phyloP scores from a whole-genome alignment of 2,888 invertebrate species.

The Hypomecis punctinalis region DNA sequence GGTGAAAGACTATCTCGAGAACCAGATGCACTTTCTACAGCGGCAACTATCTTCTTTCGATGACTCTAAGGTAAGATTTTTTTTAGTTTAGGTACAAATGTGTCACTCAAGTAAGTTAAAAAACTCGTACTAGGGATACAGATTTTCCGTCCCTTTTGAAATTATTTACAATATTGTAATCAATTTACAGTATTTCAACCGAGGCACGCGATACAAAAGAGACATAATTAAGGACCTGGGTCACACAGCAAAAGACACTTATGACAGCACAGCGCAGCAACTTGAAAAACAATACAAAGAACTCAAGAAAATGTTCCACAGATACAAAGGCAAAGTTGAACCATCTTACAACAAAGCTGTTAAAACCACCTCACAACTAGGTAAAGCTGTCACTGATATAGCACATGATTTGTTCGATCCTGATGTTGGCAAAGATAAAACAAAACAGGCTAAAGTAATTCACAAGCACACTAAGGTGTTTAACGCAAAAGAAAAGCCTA shows the following conservation, averaged over 20 bases:
- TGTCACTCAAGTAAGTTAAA: no score
- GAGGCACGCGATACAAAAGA: conserved; percentile 23
- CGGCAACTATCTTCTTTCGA: conserved; percentile 47
- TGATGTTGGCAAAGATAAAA: neutral
- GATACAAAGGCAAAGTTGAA: conserved; percentile 12
- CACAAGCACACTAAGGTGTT: neutral
- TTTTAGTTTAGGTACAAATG: no score
- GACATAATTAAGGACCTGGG: conserved; percentile 2
- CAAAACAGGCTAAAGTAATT: neutral
- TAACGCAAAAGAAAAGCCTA: neutral
- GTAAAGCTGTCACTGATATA: conserved; percentile 6
- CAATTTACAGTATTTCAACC: conserved; percentile 18
- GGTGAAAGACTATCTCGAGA: conserved; percentile 64
- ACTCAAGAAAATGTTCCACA: conserved; percentile 9
- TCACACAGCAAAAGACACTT: neutral
- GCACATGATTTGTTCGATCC: neutral
- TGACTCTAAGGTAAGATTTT: conserved; percentile 52
- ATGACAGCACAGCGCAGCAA: conserved; percentile 3
- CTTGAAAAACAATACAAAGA: conserved; percentile 17
- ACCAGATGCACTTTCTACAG: conserved; percentile 59
- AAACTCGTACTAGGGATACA: no score
- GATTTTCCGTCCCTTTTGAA: no score
- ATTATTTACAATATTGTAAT: no score
- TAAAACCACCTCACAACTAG: conserved; percentile 3
- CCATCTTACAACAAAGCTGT: neutral